Evolutionary conservation across 1,140 invertebrate genomes (phyloP), one percentile per base, ranked within the genome.

Genomic region (Zaprionus inermis): DNA sequence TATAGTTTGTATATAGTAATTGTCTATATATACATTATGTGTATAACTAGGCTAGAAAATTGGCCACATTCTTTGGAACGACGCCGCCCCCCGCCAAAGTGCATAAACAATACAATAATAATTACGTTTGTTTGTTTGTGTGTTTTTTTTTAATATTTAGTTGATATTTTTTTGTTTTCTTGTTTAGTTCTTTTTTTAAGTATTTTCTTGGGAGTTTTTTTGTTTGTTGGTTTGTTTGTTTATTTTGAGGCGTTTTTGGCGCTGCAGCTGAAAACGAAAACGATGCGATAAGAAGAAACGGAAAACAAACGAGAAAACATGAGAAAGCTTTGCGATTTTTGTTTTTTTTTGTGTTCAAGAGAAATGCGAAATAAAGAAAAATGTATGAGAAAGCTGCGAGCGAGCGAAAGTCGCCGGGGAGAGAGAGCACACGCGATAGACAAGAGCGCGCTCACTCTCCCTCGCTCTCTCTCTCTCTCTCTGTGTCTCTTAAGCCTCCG

Each of bases 51-150:
- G 60, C 64, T 67, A 66, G 61, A 65, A 71, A 64, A 64, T 30
- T 46, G 66, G 60, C 61, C 60, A 52, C 63, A 60, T 74, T 74
- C 72, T 74, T 74, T 74, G 72, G 72, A 74, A 74, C 71, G 38
- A 61, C 22, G 58, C 58, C 57, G 58, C 58, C 57, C 67, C 52
- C 58, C 52, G 57, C 67, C 66, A 73, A 73, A 73, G 64, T 63
- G 58, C 49, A 60, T 56, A 79, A 79, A 76, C 64, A 78, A 81
- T 65, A 75, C 54, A 81, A 61, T 71, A 77, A 64, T 72, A 24
- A 59, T 72, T 57, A 57, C 34, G 20, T 24, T 52, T 28, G 24
- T 28, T 28, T 28, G 3, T 28, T 49, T 16, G 3, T 9, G 11
- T 54, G 28, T 28, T 52, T 41, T 41, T n/a, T 41, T n/a, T 44